Evolutionary conservation across 2,888 invertebrate genomes (phyloP), one percentile per base, ranked within the genome.

Genomic region (Thymelicus sylvestris): DNA sequence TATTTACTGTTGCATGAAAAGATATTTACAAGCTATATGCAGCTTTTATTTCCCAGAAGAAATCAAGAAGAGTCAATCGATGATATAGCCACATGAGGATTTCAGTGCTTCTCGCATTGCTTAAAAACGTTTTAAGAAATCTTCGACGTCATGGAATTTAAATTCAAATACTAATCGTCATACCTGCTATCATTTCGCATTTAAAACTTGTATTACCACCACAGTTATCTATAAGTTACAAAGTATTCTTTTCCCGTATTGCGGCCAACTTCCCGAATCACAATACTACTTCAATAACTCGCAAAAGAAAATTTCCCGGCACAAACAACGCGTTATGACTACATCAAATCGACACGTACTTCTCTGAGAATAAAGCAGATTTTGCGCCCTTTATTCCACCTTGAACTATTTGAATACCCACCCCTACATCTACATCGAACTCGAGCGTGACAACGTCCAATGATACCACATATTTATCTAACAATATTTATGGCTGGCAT

Each of bases 381-480:
- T 63, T 63, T 50, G 38, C 71, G 48, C 66, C 61, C 55, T 63
- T 44, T 48, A 31, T 66, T 61, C 61, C 57, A 82, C 82, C 77
- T 83, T 79, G 71, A 88, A 88, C 87, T 86, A 87, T 89, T 88
- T 86, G 87, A 87, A 88, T 86, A 83, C 38, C 66, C 62, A 57
- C 71, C 66, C 70, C 39, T 47, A 82, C 79, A 77, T 82, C 82
- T 83, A 83, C 83, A 85, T 83, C 83, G 81, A 83, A 81, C 81
- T 79, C 79, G 77, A 77, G 78, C 83, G 80, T 86, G 90, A 87
- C 90, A 88, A 80, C 83, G 88, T 85, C 83, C 90, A 89, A 88
- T 88, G 88, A 91, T 92, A 92, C 59, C 39, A 59, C 89, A 92
- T 91, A 92, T 93, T 92, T 91, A 92, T 92, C 89, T 90, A 86